Conservation (phyloP, 2,797 vertebrate genomes). For the Thunnus albacares region DNA sequence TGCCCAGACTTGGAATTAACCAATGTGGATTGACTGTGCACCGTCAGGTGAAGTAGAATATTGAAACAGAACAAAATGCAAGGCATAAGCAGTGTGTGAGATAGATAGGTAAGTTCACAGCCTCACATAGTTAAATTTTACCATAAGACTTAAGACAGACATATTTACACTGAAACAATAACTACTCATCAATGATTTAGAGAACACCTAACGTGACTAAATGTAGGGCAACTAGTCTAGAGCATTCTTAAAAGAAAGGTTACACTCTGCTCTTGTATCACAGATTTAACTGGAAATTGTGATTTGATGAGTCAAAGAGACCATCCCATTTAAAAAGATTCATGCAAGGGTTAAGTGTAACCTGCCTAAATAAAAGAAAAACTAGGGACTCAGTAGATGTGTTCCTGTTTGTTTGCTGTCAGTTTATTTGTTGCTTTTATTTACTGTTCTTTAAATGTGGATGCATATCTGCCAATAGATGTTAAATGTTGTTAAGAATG, state of each 20-base stretch:
- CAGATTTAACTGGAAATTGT: conserved; percentile 38
- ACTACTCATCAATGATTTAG: conserved; percentile 49
- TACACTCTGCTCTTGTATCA: conserved; percentile 75
- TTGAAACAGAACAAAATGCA: conserved; percentile 30
- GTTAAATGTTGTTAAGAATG: conserved; percentile 96
- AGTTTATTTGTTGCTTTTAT: conserved; percentile 89
- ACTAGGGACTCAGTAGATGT: conserved; percentile 85
- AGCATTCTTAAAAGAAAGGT: conserved; percentile 49
- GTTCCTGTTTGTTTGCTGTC: conserved; percentile 89
- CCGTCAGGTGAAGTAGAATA: conserved; percentile 34
- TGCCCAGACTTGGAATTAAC: conserved; percentile 68
- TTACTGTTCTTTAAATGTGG: conserved; percentile 94
- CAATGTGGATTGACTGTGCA: conserved; percentile 62
- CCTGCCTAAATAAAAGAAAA: conserved; percentile 62
- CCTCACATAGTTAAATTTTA: conserved; percentile 47
- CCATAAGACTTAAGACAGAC: conserved; percentile 11
- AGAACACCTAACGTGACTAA: conserved; percentile 61
- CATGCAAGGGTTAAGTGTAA: conserved; percentile 77
- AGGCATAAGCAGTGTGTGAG: conserved; percentile 40
- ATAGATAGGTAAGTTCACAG: conserved; percentile 37
- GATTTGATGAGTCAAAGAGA: conserved; percentile 48
- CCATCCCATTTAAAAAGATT: conserved; percentile 24
- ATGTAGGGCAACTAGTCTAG: conserved; percentile 60
- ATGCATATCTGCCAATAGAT: conserved; percentile 95
- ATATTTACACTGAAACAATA: conserved; percentile 37